These are phyloP conservation scores for Heliconius eleuchia DNA, from an alignment of 1,140 invertebrate species.

Conservation along the genomic window DNA sequence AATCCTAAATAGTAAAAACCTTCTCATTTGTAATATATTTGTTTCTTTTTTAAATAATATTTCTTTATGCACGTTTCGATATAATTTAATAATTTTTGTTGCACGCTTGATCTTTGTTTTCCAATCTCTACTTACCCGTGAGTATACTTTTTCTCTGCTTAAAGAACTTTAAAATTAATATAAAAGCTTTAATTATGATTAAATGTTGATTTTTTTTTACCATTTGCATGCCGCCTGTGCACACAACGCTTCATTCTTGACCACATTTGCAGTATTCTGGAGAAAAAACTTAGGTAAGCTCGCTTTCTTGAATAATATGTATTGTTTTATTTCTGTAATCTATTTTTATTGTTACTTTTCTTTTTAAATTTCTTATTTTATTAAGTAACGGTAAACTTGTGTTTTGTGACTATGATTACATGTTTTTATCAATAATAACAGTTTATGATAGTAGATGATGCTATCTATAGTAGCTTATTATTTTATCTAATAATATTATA, in stretches of 20 bases:
- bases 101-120: constrained; percentile 47
- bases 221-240: constrained; percentile 79
- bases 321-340: constrained; percentile 31
- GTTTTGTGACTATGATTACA: not conserved
- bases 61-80: constrained; percentile 30
- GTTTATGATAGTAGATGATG: not conserved
- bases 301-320: constrained; percentile 42
- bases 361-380: not conserved
- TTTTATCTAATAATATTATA: not conserved
- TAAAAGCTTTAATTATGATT: constrained; percentile 58
- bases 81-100: constrained; percentile 43
- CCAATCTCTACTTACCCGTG: constrained; percentile 39
- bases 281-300: constrained; percentile 90
- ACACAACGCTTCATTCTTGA: constrained; percentile 79
- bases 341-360: not conserved
- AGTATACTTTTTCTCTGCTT: constrained; percentile 42
- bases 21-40: not conserved
- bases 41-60: not conserved
- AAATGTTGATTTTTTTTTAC: constrained; percentile 77
- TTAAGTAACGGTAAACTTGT: not conserved
- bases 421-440: not conserved
- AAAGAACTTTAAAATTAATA: constrained; percentile 28
- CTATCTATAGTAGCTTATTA: not conserved
- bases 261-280: constrained; percentile 86
- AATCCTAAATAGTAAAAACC: too few species aligned